Evolutionary conservation across 2,113 vertebrate genomes (phyloP), one percentile per base, ranked within the genome.

Genomic region (Larimichthys crocea): DNA sequence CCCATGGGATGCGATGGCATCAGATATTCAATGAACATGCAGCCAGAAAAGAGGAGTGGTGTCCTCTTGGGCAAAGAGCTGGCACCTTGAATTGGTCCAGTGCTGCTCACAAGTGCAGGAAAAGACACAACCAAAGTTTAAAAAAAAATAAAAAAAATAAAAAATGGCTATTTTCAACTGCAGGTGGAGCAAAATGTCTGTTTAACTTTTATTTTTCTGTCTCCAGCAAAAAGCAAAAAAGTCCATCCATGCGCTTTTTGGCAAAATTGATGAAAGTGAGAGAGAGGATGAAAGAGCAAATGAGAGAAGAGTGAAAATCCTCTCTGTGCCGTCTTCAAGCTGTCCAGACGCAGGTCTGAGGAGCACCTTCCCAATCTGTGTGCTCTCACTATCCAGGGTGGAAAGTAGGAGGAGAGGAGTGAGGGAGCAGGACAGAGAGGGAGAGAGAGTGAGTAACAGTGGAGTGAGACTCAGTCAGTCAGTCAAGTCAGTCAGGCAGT

Each of bases 331-430:
- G 88, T 93, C 92, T 92, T 90, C 86, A 74, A 76, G 80, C 92
- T 83, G 91, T 92, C 92, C 92, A 92, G 84, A 89, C 88, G 90
- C 85, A 92, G 92, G 92, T 93, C 94, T 95, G 93, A 93, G 91
- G 90, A 91, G 89, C 93, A 96, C 95, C 95, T 95, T 95, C 93
- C 89, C 91, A 92, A 93, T 93, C 88, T 86, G 91, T 86, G 92
- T 50, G 82, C 89, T 90, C 92, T 90, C 84, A 84, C 91, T 92
- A 93, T 92, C 90, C 88, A 88, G 90, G 91, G 90, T 93, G 90
- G 92, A 94, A 95, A 95, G 94, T 93, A 95, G 94, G 93, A 95
- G 94, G 94, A 93, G 89, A 89, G 72, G 85, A 91, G 89, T 52
- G 80, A 91, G 84, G 84, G 79, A 87, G 89, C 86, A 89, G 83